Base-by-base conservation (phyloP, 1,140 invertebrate genomes). In the Drosophila sulfurigaster region DNA sequence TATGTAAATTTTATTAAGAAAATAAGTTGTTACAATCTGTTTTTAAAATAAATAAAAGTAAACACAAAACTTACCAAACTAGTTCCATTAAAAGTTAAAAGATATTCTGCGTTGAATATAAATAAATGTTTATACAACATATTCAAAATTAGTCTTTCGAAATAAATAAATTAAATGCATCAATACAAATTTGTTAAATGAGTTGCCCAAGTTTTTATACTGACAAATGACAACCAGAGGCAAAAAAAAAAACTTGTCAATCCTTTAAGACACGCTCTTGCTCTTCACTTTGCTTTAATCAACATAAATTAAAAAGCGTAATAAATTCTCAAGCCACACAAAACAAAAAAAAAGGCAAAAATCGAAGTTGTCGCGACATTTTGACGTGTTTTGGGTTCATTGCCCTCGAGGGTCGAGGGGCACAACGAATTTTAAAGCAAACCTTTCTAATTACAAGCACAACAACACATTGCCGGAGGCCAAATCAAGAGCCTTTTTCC, bases 321-420 rank as follows among this genome's bases (percentile, higher is more conserved):
- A 57, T 62, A 56, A 68, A 69, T 74, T 68, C 46, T 6, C 41
- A 46, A 25, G 35, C 3, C 58, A 65, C 38, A 41, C 20, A 25
- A 25, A 25, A 25, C 51, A 65, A 59, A 10, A 52, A 15, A 16
- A 57, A 59, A 4, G 38, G n/a, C 7, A 30, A n/a, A 51, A 41
- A 57, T 11, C 43, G 43, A 20, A 30, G 35, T 68, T 74, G 63
- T 58, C 51, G 41, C 63, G 65, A 70, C 52, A 60, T 63, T 73
- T 71, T 66, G 63, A 72, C 69, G 72, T 76, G 52, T 76, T 67
- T 68, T 15, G 58, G 68, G 77, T 79, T 79, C 77, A 79, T 79
- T 73, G 73, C 64, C 63, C 76, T 56, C 20, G 20, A 25, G 38
- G 35, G 52, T 7, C 41, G 13, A 48, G 32, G 13, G 54, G 15